These are phyloP conservation scores for Hypsibius dujardini DNA, from an alignment of 1,140 invertebrate genomes.

Conservation along the genomic window DNA sequence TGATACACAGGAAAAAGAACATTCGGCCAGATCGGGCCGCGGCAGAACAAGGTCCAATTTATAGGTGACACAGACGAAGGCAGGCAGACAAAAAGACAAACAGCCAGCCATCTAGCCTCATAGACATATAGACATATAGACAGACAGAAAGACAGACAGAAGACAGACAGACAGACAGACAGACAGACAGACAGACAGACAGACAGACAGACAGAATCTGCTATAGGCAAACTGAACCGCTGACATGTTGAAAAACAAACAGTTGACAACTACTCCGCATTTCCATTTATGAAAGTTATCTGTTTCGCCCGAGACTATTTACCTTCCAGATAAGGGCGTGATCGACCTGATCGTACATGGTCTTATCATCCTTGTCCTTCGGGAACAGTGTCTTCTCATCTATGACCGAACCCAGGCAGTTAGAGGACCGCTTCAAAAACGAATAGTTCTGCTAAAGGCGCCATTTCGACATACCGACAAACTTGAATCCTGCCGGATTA, in stretches of 20 bases:
- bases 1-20: too few relatives aligned
- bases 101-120: too few relatives aligned
- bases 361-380: slow-evolving; percentile 42
- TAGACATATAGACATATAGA: too few relatives aligned
- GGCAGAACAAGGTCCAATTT: neutral
- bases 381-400: slow-evolving; percentile 43
- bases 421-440: slow-evolving; percentile 34
- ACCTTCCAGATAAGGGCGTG: slow-evolving; percentile 73
- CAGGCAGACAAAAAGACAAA: too few relatives aligned
- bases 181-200: too few relatives aligned
- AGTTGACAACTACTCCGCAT: neutral
- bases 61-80: slow-evolving; percentile 4
- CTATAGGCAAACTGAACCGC: too few relatives aligned
- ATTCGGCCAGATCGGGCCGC: too few relatives aligned
- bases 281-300: neutral
- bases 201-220: too few relatives aligned
- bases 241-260: neutral
- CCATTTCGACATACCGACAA: slow-evolving; percentile 30
- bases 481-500: slow-evolving; percentile 30
- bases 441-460: slow-evolving; percentile 18
- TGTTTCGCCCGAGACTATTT: neutral
- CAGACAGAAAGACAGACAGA: too few relatives aligned
- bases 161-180: too few relatives aligned
- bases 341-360: slow-evolving; percentile 46
- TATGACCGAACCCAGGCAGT: slow-evolving; percentile 26